Percentiles rank a stretch among this genome's conserved stretches.
These are phyloP conservation scores for Prionailurus viverrinus DNA, from an alignment of 2,113 vertebrate genomes.

Conservation along the genomic window DNA sequence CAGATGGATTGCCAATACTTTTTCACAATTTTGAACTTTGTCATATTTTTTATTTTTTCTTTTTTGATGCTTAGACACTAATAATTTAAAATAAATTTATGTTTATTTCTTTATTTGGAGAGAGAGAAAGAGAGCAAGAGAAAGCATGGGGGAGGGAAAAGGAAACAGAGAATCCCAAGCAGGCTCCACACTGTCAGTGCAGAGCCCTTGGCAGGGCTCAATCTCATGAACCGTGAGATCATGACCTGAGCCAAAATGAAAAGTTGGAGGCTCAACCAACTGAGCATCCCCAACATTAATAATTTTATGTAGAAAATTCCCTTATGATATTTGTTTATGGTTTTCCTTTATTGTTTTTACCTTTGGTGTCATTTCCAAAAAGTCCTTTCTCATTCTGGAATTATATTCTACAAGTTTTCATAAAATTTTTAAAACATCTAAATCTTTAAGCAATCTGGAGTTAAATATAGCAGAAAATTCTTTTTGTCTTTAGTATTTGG, in stretches of 20 bases:
- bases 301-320: constrained; percentile 28
- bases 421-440: not conserved
- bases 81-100: not conserved
- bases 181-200: too few relatives aligned
- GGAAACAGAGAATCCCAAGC: too few relatives aligned
- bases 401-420: constrained; percentile 14
- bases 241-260: too few relatives aligned
- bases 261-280: too few relatives aligned
- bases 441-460: constrained; percentile 8
- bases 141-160: too few relatives aligned
- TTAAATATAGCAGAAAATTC: constrained; percentile 17
- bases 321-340: not conserved
- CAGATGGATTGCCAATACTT: not conserved
- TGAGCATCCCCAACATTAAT: not conserved
- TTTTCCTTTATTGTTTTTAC: not conserved
- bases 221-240: too few relatives aligned
- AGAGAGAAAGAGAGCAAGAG: too few relatives aligned
- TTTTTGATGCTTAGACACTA: not conserved
- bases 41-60: not conserved
- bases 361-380: constrained; percentile 22
- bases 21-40: not conserved
- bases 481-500: constrained; percentile 9
- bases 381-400: not conserved
- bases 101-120: too few relatives aligned
- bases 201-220: too few relatives aligned